Evolutionary conservation across 1,140 invertebrate genomes (phyloP).

Genomic region (Phenacoccus solenopsis): DNA sequence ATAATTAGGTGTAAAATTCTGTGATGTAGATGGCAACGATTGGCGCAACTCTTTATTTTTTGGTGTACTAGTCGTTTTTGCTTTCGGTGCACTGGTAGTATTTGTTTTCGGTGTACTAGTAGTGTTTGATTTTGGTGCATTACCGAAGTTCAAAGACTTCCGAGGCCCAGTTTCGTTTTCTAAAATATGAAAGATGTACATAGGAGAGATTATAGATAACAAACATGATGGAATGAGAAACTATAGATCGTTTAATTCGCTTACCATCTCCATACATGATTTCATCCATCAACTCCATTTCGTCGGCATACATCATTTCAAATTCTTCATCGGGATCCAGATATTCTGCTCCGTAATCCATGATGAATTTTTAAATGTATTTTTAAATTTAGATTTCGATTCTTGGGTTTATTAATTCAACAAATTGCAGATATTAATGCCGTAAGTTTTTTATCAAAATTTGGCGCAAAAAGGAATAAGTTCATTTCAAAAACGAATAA

Average conservation of each 20-base stretch:
- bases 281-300: constrained; percentile 51
- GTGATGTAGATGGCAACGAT: neutral
- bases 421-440: no score
- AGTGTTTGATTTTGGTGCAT: no score
- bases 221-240: no score
- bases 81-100: no score
- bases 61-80: neutral
- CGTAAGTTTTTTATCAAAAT: neutral
- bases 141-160: neutral
- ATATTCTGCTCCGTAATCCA: constrained; percentile 39
- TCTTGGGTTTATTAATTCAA: no score
- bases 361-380: no score
- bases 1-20: neutral
- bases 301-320: constrained; percentile 56
- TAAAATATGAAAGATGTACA: neutral
- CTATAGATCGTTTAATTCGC: neutral
- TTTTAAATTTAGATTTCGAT: no score
- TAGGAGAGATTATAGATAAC: neutral
- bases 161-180: neutral
- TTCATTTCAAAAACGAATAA: neutral
- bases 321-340: constrained; percentile 63
- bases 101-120: no score
- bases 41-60: constrained; percentile 19
- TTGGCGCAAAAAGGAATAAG: neutral
- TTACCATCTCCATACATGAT: constrained; percentile 35